Evolutionary conservation across 2,888 invertebrate species (phyloP), one percentile per base, ranked within the genome.

Genomic region (Plebejus argus): DNA sequence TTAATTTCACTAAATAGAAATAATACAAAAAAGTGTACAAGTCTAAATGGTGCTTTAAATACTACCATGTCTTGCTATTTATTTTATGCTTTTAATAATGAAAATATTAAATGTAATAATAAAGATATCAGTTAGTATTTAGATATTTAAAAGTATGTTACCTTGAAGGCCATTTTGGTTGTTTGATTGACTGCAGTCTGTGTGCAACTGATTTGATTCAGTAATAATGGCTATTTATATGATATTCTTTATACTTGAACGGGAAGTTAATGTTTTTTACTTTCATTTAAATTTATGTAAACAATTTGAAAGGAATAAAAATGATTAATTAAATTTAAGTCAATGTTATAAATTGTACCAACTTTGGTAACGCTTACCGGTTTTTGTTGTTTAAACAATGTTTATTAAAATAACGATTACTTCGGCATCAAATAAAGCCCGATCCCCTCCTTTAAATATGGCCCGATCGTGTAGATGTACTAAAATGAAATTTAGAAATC

Each of bases 131-230:
- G 20, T 7, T 12, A 53, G 15, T 53, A 53, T 10, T 61, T 66
- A 8, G 15, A 28, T 15, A 66, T 33, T 15, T 61, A 28, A 66
- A 66, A 76, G 10, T 8, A 70, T 15, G 10, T 56, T 77, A 77
- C 77, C 77, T 77, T 72, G 72, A 71, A 71, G 56, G 77, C 77
- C 77, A 77, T 77, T 72, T 77, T 33, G 56, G 35, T 70, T 56
- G 56, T 77, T 70, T 39, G 71, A 15, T 58, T 72, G 77, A 45
- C 15, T 20, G 70, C n/a, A n/a, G n/a, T 71, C 56, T 28, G 39
- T 61, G 56, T 45, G 58, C 72, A 72, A 53, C 58, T 56, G 58
- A 77, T 56, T 71, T 58, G 35, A 56, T 71, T 23, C 45, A 77
- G 28, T 58, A 28, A 23, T 23, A 72, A 61, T 45, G 35, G 45